Base-by-base conservation (phyloP, 2,797 vertebrate genomes). In the Erpetoichthys calabaricus region DNA sequence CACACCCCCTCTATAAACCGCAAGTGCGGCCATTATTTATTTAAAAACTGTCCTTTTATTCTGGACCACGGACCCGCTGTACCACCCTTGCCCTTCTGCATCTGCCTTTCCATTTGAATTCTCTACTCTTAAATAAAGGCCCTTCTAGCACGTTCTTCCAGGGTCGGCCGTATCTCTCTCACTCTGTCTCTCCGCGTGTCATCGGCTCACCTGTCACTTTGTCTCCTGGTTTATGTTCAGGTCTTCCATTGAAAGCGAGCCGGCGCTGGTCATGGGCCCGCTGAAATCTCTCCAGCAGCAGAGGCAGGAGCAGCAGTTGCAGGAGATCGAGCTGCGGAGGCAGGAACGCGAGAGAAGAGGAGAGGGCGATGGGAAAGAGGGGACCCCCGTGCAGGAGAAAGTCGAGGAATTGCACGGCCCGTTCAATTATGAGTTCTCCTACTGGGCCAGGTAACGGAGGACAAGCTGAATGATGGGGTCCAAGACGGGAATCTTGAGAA, bases 231-330 rank as follows among this genome's bases (percentile, higher is more conserved):
- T 25, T 25, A 25, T 25, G 25, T 49, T 62, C 74, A 99, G 96
- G 66, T 99, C 96, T 0, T 99, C 94, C 51, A 94, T 98, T 3
- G 94, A 98, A 76, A 97, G 92, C 4, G 94, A 99, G 66, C 96
- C 96, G 0, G 96, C 92, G 8, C 78, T 99, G 57, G 92, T 97
- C 57, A 78, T 99, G 3, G 96, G 96, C 1, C 96, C 96, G 1
- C 80, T 98, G 66, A 88, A 84, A 50, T 90, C 88, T 0, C 62
- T 68, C 1, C 85, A 90, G 72, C 88, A 90, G 68, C 70, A 84
- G 9, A 87, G 90, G 5, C 75, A 83, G 64, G 89, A 97, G 66
- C 92, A 96, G 72, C 92, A 94, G 79, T 67, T 94, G 65, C 87
- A 81, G 2, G 93, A 98, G 70, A 89, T 89, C 3, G 85, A 55